Evolutionary conservation across 2,888 invertebrate species (phyloP).

Genomic region (Rhagium mordax): DNA sequence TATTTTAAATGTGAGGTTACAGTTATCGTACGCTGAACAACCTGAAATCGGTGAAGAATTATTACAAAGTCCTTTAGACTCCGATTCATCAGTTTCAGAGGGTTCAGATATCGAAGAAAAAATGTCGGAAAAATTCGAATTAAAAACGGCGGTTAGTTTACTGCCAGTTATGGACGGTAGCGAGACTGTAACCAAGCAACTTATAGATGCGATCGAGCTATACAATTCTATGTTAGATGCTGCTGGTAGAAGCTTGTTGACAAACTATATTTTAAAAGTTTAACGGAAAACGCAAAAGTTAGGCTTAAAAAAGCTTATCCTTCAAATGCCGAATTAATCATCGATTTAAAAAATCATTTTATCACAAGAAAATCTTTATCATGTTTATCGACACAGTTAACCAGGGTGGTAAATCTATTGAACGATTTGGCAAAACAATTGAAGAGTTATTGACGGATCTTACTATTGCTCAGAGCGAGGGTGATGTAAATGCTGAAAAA

Average conservation of each 20-base stretch:
- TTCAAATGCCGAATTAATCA: not conserved
- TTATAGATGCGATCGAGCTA: not conserved
- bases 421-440: constrained; percentile 41
- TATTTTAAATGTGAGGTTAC: no score
- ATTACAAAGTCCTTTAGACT: no score
- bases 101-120: no score
- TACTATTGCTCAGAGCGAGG: constrained; percentile 46
- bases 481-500: constrained; percentile 19
- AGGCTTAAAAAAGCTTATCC: not conserved
- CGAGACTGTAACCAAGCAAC: not conserved
- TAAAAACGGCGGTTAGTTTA: no score
- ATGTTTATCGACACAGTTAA: not conserved
- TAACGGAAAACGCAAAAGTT: not conserved
- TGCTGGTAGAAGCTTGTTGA: not conserved
- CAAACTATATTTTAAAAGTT: not conserved
- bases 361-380: not conserved
- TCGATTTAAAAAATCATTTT: not conserved
- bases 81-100: no score
- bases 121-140: no score
- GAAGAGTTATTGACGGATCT: constrained; percentile 43
- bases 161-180: no score
- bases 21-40: no score
- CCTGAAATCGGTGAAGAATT: no score
- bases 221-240: not conserved
- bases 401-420: constrained; percentile 38